A percentile compares a stretch with the other conserved stretches of the same genome.
phyloP scores from a whole-genome alignment of 2,113 vertebrate species.

The Indicator indicator region DNA sequence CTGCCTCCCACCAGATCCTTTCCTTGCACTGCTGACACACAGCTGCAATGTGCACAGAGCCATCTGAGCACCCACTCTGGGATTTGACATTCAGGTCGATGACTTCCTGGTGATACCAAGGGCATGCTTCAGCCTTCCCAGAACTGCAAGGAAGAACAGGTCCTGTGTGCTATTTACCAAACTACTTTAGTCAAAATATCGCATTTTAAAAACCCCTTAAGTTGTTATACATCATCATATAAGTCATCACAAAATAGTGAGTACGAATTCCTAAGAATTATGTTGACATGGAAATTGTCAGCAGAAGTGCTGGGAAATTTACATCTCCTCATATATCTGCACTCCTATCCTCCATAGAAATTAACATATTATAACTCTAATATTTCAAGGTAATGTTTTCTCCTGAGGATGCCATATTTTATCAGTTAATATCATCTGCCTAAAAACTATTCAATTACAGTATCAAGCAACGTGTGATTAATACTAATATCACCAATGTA shows the following conservation, averaged over 20 bases:
- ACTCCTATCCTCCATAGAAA: constrained; percentile 77
- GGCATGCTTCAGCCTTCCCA: constrained; percentile 63
- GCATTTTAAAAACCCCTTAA: constrained; percentile 84
- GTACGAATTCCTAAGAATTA: constrained; percentile 81
- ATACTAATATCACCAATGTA: constrained; percentile 68
- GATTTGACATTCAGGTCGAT: constrained; percentile 8
- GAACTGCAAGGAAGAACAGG: constrained; percentile 61
- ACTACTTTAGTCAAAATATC: constrained; percentile 82
- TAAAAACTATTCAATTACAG: constrained; percentile 82
- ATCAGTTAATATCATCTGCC: constrained; percentile 81
- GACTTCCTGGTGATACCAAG: constrained; percentile 55
- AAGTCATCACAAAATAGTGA: constrained; percentile 82
- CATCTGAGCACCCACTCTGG: neutral
- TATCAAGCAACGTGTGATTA: constrained; percentile 79
- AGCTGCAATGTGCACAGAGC: neutral
- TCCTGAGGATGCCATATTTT: constrained; percentile 83
- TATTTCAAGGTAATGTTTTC: constrained; percentile 88
- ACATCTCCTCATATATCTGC: constrained; percentile 80
- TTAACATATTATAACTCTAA: constrained; percentile 86
- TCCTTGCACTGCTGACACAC: neutral
- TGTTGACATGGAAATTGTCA: constrained; percentile 84
- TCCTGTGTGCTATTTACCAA: constrained; percentile 79
- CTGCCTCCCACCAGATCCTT: neutral
- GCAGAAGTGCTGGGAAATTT: constrained; percentile 80
- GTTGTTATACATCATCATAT: constrained; percentile 86